Evolutionary conservation across 2,888 invertebrate species (phyloP).

Genomic region (Fragum sueziense): DNA sequence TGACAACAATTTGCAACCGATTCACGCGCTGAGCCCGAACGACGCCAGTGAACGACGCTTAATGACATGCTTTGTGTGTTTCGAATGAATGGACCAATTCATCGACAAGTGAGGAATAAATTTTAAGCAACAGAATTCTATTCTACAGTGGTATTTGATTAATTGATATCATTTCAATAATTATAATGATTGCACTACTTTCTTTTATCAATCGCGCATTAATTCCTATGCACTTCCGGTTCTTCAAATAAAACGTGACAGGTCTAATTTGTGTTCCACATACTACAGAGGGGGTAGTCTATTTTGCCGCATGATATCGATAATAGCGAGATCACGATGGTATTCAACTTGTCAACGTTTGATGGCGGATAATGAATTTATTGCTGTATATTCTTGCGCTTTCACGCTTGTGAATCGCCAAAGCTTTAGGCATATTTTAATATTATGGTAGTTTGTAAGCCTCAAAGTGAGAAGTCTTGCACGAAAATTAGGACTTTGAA

Average conservation of each 20-base stretch:
- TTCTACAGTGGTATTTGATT: background rate
- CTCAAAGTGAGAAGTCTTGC: too few species aligned
- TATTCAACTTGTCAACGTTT: background rate
- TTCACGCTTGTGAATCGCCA: background rate
- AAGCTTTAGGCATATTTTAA: background rate
- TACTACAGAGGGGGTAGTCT: background rate
- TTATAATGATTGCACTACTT: background rate
- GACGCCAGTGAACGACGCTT: background rate
- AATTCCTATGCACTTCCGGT: constrained; percentile 5
- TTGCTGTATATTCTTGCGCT: background rate
- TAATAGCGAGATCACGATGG: background rate
- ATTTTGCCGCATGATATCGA: background rate
- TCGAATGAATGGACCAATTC: background rate
- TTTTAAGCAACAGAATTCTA: background rate
- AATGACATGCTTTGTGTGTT: background rate
- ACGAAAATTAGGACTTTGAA: too few species aligned
- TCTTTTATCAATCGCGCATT: constrained; percentile 2
- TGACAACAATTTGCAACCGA: background rate
- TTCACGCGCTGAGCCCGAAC: background rate
- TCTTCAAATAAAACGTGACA: background rate
- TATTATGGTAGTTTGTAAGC: too few species aligned
- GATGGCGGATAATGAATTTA: background rate
- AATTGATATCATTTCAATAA: background rate
- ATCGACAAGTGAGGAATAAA: background rate
- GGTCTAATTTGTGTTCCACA: background rate